phyloP scores from a whole-genome alignment of 2,113 vertebrate genomes.

The Atrichornis clamosus region DNA sequence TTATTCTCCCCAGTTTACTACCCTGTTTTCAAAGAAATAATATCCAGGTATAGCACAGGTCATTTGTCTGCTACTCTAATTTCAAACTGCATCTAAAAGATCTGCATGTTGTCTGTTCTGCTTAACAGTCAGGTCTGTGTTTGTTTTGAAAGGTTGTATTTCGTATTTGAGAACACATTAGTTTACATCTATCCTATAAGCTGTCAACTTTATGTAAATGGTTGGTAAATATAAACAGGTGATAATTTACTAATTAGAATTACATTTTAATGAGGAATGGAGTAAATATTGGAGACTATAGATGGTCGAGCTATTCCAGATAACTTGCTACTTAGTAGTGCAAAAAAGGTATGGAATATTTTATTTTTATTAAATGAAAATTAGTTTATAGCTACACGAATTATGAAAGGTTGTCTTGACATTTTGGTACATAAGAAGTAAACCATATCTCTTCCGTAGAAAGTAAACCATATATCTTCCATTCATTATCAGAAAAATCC shows the following conservation, averaged over 20 bases:
- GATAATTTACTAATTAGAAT: background rate
- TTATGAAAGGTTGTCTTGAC: background rate
- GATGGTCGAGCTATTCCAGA: background rate
- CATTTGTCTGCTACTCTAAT: background rate
- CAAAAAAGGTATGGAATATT: background rate
- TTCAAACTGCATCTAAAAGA: constrained; percentile 13
- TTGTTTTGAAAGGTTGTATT: background rate
- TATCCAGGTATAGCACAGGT: background rate
- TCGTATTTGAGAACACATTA: background rate
- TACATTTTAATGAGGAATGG: background rate
- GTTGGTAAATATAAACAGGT: background rate
- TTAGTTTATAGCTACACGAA: background rate
- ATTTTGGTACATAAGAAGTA: background rate
- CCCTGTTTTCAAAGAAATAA: background rate
- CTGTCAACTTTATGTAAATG: constrained; percentile 41
- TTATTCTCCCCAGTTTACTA: background rate
- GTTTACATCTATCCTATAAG: constrained; percentile 26
- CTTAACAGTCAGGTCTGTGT: background rate
- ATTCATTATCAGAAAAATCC: background rate
- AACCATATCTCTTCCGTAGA: background rate
- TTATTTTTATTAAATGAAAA: background rate
- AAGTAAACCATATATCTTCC: background rate
- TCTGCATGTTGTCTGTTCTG: background rate
- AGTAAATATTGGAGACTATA: background rate
- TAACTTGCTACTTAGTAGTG: background rate